These are phyloP conservation scores for Echinometra lucunter DNA, from an alignment of 53 echinoderm and acorn worm genomes.

Conservation along the genomic window DNA sequence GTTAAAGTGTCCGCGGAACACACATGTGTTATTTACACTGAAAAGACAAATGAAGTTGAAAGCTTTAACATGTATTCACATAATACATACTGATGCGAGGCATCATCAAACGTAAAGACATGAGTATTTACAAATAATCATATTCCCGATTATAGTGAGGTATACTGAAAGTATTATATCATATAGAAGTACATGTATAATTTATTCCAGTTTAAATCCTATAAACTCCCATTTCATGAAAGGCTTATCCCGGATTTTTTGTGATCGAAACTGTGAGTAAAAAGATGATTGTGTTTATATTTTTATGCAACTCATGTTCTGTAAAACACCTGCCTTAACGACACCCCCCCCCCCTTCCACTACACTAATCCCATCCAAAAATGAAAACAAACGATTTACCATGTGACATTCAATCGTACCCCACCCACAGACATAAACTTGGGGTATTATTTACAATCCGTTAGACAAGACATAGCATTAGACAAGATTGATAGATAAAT, in stretches of 20 bases:
- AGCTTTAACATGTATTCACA: conserved; percentile 10
- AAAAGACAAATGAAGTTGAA: conserved; percentile 52
- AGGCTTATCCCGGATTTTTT: too few species aligned
- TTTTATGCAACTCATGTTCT: too few species aligned
- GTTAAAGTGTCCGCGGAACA: neutral
- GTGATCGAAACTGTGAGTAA: too few species aligned
- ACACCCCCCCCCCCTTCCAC: neutral
- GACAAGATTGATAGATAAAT: conserved; percentile 38
- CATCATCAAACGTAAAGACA: neutral
- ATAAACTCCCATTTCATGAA: too few species aligned
- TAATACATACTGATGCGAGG: conserved; percentile 2
- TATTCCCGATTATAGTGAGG: neutral
- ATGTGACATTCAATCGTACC: neutral
- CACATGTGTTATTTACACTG: neutral
- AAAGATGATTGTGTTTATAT: too few species aligned
- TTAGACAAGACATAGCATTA: conserved; percentile 51
- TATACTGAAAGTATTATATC: neutral
- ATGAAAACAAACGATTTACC: too few species aligned
- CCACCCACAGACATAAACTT: neutral
- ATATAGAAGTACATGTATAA: neutral
- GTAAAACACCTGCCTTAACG: neutral
- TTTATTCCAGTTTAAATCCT: neutral
- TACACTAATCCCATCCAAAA: neutral
- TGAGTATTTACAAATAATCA: neutral
- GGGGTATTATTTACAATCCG: neutral